Evolutionary conservation across 1,140 invertebrate species (phyloP), one percentile per base, ranked within the genome.

Genomic region (Drosophila baimaii): DNA sequence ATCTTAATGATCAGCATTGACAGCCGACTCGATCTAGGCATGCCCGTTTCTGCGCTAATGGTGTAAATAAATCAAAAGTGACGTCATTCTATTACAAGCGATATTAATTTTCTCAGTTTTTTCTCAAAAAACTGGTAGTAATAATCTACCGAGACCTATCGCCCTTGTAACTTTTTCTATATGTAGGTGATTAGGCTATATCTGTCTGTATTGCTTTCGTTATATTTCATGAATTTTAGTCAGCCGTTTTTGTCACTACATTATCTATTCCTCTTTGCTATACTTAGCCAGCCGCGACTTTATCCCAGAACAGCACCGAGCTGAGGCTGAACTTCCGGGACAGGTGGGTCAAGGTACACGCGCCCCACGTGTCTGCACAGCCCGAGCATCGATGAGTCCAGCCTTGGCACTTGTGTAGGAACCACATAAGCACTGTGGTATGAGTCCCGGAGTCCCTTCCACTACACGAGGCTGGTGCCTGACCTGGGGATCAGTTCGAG

Each of bases 391-490:
- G n/a, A n/a, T n/a, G n/a, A n/a, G n/a, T n/a, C n/a, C n/a, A n/a
- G n/a, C n/a, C n/a, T n/a, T n/a, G n/a, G n/a, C n/a, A n/a, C n/a
- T n/a, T n/a, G n/a, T n/a, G n/a, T n/a, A 19, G 15, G 57, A 58
- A 5, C 57, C 75, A 12, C 37, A 47, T 29, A 37, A 5, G 12
- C 49, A 56, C 21, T 74, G 70, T 8, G 62, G 51, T 15, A 9
- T 55, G 27, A 12, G 17, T 3, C 27, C 25, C 9, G 6, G 8
- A n/a, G n/a, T n/a, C n/a, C n/a, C n/a, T n/a, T n/a, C 1, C 41
- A 70, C n/a, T 75, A 70, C 13, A 41, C 43, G 8, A 17, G 13
- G 19, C 21, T 19, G 5, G 12, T 37, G 17, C 46, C 29, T 12
- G 31, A 51, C 21, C 21, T 15, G 0, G 25, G 17, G 17, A 6